phyloP scores from a whole-genome alignment of 2,888 invertebrate genomes.

The Trachelus tabidus region DNA sequence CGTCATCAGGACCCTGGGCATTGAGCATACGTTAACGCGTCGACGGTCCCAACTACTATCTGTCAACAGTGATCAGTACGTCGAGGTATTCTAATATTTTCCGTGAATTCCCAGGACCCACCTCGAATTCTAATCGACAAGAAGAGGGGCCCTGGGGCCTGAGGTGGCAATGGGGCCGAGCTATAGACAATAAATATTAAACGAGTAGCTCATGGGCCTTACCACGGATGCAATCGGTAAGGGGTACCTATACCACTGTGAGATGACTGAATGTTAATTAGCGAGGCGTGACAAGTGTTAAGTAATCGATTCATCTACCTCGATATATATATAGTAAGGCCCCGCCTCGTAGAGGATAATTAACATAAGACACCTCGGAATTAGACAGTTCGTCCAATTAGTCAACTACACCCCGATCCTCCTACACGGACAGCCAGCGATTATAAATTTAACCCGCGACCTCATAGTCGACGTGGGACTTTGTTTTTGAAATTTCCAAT shows the following conservation, averaged over 20 bases:
- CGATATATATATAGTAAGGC: conserved; percentile 32
- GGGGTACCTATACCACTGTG: conserved; percentile 19
- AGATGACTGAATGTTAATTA: conserved; percentile 61
- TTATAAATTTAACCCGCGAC: background rate
- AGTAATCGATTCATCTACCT: conserved; percentile 44
- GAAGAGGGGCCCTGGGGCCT: conserved; percentile 28
- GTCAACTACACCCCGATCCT: background rate
- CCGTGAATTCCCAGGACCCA: conserved; percentile 50
- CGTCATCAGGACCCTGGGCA: background rate
- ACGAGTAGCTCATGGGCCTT: conserved; percentile 50
- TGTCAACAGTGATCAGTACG: conserved; percentile 4
- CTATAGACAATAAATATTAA: conserved; percentile 63
- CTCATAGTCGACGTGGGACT: background rate
- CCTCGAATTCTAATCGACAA: conserved; percentile 43
- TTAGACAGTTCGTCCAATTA: background rate
- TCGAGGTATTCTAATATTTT: conserved; percentile 61
- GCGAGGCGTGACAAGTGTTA: conserved; percentile 57
- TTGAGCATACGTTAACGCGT: background rate
- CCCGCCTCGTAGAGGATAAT: conserved; percentile 35
- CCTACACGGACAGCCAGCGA: background rate
- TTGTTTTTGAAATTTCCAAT: background rate
- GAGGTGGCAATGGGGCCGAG: conserved; percentile 36
- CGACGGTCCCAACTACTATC: background rate
- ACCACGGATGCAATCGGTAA: background rate
- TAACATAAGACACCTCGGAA: conserved; percentile 37